Evolutionary conservation across 2,888 invertebrate genomes (phyloP).

Genomic region (Gnatocerus cornutus): DNA sequence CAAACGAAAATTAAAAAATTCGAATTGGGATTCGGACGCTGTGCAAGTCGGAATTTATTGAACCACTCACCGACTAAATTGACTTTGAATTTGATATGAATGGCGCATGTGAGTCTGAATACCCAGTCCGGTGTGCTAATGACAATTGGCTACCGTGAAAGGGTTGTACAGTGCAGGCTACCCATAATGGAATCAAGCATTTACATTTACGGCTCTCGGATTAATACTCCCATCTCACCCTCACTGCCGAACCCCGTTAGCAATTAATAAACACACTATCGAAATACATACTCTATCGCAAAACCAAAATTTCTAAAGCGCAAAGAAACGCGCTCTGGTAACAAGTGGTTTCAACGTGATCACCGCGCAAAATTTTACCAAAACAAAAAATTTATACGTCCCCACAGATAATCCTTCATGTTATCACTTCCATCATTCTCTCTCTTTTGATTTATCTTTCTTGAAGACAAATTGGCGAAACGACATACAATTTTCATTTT

Average conservation of each 20-base stretch:
- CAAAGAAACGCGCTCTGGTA: no score
- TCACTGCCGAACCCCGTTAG: constrained; percentile 22
- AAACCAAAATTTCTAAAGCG: background rate
- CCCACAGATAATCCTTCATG: background rate
- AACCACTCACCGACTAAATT: constrained; percentile 65
- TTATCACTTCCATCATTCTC: constrained; percentile 1
- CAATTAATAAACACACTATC: constrained; percentile 40
- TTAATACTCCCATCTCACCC: constrained; percentile 48
- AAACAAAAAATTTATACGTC: background rate
- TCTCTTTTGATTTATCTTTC: constrained; percentile 18
- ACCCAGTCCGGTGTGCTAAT: constrained; percentile 67
- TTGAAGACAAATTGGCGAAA: constrained; percentile 32
- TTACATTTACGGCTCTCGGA: constrained; percentile 63
- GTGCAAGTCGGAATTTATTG: constrained; percentile 65
- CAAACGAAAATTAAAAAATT: constrained; percentile 34
- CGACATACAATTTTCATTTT: constrained; percentile 45
- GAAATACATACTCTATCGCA: background rate
- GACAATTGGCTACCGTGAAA: constrained; percentile 68
- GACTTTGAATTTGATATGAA: constrained; percentile 68
- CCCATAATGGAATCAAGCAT: constrained; percentile 66
- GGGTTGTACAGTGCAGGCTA: constrained; percentile 61
- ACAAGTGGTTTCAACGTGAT: no score
- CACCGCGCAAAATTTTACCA: background rate
- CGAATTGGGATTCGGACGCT: constrained; percentile 32
- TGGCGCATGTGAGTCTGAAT: constrained; percentile 63